A percentile compares a stretch with the other conserved stretches of the same genome.
These are phyloP conservation scores for Tiaroga cobitis DNA, from an alignment of 2,797 vertebrate genomes.

Conservation along the genomic window DNA sequence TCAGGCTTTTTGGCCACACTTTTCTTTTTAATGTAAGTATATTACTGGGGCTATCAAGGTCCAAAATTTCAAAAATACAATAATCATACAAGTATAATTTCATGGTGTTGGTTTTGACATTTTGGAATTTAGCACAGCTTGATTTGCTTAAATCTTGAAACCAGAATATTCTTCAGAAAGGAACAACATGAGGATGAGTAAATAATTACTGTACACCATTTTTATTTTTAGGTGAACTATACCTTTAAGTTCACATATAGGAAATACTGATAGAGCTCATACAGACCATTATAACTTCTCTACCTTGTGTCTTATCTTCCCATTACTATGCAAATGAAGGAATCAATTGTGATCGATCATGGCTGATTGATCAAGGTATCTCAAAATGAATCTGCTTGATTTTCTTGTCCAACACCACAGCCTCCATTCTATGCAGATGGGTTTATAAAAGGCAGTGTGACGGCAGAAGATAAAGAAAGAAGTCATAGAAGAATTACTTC, in stretches of 20 bases:
- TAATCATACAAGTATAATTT: not conserved
- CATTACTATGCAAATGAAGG: slow-evolving; percentile 40
- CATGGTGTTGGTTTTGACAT: not conserved
- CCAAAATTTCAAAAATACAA: not conserved
- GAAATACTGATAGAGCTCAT: not conserved
- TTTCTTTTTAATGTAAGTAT: not conserved
- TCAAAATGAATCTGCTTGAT: not conserved
- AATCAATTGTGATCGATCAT: slow-evolving; percentile 17
- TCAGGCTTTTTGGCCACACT: not conserved
- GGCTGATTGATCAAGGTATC: not conserved
- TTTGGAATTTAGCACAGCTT: not conserved
- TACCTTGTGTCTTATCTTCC: not conserved
- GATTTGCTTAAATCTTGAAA: not conserved
- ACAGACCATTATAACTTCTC: not conserved
- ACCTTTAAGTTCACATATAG: not conserved
- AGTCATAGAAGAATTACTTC: not conserved
- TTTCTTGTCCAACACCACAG: not conserved
- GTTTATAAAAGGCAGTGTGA: slow-evolving; percentile 5
- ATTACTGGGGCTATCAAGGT: not conserved
- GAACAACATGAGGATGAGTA: not conserved
- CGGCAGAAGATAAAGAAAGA: not conserved
- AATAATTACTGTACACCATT: not conserved
- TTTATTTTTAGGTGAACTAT: not conserved
- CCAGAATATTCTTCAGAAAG: not conserved
- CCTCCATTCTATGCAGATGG: not conserved